Percentiles rank a stretch among this genome's conserved stretches.
phyloP scores from a whole-genome alignment of 2,113 vertebrate genomes.

The Chlamydotis undulata region DNA sequence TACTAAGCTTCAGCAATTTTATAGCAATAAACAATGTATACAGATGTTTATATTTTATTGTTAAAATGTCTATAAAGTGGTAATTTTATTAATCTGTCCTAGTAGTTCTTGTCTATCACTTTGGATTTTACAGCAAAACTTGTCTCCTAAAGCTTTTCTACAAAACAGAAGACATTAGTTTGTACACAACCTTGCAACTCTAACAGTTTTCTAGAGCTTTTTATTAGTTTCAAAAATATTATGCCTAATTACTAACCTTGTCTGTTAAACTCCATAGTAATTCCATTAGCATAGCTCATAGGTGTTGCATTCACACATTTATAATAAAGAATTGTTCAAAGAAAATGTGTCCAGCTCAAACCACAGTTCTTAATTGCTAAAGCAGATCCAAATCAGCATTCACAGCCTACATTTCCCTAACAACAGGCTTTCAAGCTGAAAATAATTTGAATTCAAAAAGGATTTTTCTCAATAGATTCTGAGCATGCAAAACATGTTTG shows the following conservation, averaged over 20 bases:
- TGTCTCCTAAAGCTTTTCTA: background rate
- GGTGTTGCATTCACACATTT: slow-evolving; percentile 1
- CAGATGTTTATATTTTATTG: background rate
- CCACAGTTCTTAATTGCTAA: slow-evolving; percentile 46
- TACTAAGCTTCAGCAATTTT: background rate
- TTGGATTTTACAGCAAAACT: background rate
- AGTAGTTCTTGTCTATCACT: background rate
- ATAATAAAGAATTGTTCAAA: slow-evolving; percentile 4
- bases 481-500: slow-evolving; percentile 40
- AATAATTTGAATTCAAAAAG: slow-evolving; percentile 73
- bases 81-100: background rate
- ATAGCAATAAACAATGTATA: background rate
- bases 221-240: background rate
- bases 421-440: slow-evolving; percentile 66
- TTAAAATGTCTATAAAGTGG: background rate
- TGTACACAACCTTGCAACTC: background rate
- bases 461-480: slow-evolving; percentile 52
- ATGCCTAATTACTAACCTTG: background rate
- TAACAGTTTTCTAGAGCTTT: background rate
- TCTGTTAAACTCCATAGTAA: background rate
- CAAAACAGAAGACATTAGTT: background rate
- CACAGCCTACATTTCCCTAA: slow-evolving; percentile 49
- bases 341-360: slow-evolving; percentile 24
- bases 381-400: slow-evolving; percentile 67
- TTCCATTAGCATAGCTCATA: background rate